Evolutionary conservation across 2,797 vertebrate genomes (phyloP).

Genomic region (Sebastes elongatus): DNA sequence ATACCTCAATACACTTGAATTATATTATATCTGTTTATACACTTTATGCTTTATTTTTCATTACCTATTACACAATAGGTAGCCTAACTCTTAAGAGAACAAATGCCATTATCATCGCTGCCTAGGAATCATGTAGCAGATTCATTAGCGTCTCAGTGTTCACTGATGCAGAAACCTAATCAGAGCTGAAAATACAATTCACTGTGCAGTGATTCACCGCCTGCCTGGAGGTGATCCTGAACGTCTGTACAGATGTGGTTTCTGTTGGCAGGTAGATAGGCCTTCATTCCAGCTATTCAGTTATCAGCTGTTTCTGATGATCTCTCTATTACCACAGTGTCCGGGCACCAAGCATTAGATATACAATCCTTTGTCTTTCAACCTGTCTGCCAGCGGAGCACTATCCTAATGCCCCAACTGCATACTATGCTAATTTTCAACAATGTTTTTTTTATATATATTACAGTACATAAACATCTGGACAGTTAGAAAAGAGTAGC

Average conservation of each 20-base stretch:
- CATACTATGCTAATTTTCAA: neutral
- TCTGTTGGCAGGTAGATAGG: neutral
- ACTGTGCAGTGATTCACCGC: slow-evolving; percentile 9
- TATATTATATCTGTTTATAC: too few species aligned
- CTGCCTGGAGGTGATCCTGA: neutral
- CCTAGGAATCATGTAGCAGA: neutral
- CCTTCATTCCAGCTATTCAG: neutral
- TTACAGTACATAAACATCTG: neutral
- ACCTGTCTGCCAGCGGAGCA: too few species aligned
- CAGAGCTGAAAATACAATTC: neutral
- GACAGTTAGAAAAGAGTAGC: neutral
- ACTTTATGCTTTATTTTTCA: neutral
- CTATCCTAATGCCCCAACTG: neutral
- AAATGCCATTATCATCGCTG: neutral
- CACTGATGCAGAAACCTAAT: slow-evolving; percentile 22
- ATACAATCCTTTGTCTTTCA: neutral
- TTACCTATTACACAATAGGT: neutral
- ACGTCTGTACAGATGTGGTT: neutral
- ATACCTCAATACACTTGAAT: too few species aligned
- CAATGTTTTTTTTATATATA: neutral
- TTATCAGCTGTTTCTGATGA: neutral
- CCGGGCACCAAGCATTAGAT: neutral
- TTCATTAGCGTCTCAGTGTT: neutral
- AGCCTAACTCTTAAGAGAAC: neutral
- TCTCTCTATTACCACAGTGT: neutral